Evolutionary conservation across 1,140 invertebrate species (phyloP), one percentile per base, ranked within the genome.

Genomic region (Lutraria rhynchaena): DNA sequence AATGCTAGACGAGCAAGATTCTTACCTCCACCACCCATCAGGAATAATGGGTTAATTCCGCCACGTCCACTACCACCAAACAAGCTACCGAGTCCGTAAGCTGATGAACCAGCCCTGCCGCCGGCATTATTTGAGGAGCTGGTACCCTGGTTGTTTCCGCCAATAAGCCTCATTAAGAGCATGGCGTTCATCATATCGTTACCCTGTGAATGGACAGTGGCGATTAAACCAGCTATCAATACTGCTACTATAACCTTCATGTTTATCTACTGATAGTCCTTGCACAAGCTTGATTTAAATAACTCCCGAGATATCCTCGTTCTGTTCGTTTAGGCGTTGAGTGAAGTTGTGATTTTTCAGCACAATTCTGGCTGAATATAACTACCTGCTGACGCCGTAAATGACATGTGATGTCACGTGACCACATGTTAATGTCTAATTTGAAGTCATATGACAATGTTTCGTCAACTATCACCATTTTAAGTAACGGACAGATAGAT

Each of bases 381-480:
- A 67, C 63, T 15, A 67, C n/a, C 63, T 35, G 31, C 27, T 46
- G 41, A 67, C 63, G 63, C 63, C 63, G 41, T 67, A 67, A 67
- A 46, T 67, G 63, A 31, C 63, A 67, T 17, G 5, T 19, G 1
- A 29, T 67, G 41, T 67, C 63, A 67, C 63, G 63, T 67, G 63
- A 19, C 29, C 44, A 24, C 44, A 1, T 15, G 24, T 29, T 49
- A 33, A n/a, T 67, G 63, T 67, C 41, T 67, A 1, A 51, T 46
- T 46, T 67, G 63, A 67, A 67, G 27, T 33, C 22, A 46, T 3
- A 19, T 67, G 63, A 67, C 63, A 67, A 15, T 35, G 33, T 67
- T 67, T 67, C 37, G 63, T 67, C 63, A 67, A 67, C 63, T 4
- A 19, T 67, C 44, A 19, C 63, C 63, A 67, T 67, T 67, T 67